Conservation (phyloP, 2,888 invertebrate species). For the Pterobdella sp. region DNA sequence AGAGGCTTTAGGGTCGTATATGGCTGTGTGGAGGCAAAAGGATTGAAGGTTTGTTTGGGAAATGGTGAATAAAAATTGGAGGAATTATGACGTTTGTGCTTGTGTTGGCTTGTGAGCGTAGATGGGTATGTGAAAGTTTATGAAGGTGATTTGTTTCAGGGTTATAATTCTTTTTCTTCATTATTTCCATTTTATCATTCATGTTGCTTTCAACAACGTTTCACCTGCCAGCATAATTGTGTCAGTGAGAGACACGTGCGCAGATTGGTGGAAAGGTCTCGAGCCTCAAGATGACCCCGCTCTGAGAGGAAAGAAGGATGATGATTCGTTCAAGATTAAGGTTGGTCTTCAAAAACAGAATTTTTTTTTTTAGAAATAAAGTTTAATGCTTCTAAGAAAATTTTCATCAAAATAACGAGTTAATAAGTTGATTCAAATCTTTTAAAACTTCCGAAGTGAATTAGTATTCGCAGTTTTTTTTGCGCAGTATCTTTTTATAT, state of each 20-base stretch:
- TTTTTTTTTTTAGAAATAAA: too few relatives aligned
- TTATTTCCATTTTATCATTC: background rate
- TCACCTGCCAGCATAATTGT: constrained; percentile 70
- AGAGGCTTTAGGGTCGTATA: background rate
- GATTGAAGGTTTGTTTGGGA: background rate
- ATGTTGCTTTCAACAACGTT: background rate
- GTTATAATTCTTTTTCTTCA: background rate
- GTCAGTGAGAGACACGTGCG: constrained; percentile 92
- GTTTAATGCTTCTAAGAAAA: too few relatives aligned
- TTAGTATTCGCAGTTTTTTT: too few relatives aligned
- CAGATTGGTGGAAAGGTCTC: constrained; percentile 86
- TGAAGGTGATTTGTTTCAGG: background rate
- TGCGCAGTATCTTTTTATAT: too few relatives aligned
- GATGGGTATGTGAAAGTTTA: background rate
- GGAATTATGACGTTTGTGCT: too few relatives aligned
- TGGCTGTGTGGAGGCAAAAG: background rate
- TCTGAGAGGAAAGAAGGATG: constrained; percentile 85
- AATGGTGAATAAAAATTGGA: background rate
- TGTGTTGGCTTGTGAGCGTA: background rate
- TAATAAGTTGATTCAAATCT: too few relatives aligned
- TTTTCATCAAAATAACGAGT: too few relatives aligned
- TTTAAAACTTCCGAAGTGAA: too few relatives aligned
- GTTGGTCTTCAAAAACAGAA: too few relatives aligned
- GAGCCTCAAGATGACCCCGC: constrained; percentile 87
- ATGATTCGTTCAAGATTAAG: constrained; percentile 70